A percentile compares a stretch with the other conserved stretches of the same genome.
phyloP scores from a whole-genome alignment of 1,140 invertebrate species.

The Neodiprion pinetum region DNA sequence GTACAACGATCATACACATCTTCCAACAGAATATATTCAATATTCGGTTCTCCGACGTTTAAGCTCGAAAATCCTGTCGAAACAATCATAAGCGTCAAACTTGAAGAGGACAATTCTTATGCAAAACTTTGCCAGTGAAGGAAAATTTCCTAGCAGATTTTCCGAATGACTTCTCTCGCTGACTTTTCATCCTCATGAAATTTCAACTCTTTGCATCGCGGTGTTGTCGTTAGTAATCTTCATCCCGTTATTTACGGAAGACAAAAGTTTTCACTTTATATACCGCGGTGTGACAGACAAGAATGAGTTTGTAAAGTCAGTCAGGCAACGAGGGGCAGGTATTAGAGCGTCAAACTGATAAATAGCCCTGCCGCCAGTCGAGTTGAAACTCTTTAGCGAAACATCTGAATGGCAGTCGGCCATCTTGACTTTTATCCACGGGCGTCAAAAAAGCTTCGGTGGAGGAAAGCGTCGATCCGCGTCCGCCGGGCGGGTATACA shows the following conservation, averaged over 20 bases:
- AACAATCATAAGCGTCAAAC: too few species aligned
- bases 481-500: background rate
- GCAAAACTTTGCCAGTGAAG: too few species aligned
- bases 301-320: background rate
- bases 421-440: background rate
- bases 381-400: background rate
- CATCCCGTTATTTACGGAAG: background rate
- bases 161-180: too few species aligned
- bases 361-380: background rate
- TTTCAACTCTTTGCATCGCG: background rate
- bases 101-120: too few species aligned
- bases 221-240: background rate
- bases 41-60: too few species aligned
- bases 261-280: background rate
- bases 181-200: too few species aligned
- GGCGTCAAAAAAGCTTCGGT: background rate
- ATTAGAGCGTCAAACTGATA: background rate
- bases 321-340: background rate
- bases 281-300: background rate
- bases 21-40: too few species aligned
- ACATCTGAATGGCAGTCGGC: slow-evolving; percentile 4
- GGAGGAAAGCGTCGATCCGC: background rate
- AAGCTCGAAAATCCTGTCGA: too few species aligned
- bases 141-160: too few species aligned
- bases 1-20: too few species aligned